Evolutionary conservation across 2,797 vertebrate genomes (phyloP).

Genomic region (Platyrinchus mystaceus): DNA sequence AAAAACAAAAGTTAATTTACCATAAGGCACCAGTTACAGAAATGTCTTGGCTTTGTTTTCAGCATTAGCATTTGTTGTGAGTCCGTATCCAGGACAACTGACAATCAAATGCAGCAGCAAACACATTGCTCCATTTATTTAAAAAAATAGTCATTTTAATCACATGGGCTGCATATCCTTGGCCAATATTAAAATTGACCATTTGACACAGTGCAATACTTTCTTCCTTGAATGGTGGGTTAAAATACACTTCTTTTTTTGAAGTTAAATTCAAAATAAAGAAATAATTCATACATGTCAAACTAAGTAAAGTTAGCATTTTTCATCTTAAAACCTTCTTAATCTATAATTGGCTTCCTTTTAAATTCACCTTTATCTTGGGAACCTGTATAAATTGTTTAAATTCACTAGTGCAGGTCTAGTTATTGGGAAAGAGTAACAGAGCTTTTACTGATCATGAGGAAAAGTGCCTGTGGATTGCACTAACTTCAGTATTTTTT

Average conservation of each 20-base stretch:
- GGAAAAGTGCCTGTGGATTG: neutral
- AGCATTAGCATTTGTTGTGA: slow-evolving; percentile 1
- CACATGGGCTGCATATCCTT: neutral
- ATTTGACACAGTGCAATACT: neutral
- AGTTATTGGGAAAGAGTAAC: neutral
- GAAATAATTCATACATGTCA: neutral
- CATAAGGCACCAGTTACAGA: neutral
- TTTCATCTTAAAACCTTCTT: neutral
- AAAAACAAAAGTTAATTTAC: neutral
- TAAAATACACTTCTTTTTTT: neutral
- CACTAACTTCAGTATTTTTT: neutral
- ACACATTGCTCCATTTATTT: slow-evolving; percentile 1
- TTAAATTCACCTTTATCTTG: neutral
- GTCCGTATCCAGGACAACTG: slow-evolving; percentile 51
- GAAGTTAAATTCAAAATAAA: neutral
- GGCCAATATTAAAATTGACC: neutral
- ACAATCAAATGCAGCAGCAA: slow-evolving; percentile 36
- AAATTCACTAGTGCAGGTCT: neutral
- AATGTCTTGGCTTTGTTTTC: neutral
- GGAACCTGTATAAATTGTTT: neutral
- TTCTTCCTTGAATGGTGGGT: neutral
- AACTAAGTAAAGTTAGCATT: neutral
- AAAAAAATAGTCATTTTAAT: neutral
- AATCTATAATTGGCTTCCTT: neutral
- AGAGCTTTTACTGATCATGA: slow-evolving; percentile 9